Base-by-base conservation (phyloP, 2,113 vertebrate genomes). In the Petrocephalus zakoni region DNA sequence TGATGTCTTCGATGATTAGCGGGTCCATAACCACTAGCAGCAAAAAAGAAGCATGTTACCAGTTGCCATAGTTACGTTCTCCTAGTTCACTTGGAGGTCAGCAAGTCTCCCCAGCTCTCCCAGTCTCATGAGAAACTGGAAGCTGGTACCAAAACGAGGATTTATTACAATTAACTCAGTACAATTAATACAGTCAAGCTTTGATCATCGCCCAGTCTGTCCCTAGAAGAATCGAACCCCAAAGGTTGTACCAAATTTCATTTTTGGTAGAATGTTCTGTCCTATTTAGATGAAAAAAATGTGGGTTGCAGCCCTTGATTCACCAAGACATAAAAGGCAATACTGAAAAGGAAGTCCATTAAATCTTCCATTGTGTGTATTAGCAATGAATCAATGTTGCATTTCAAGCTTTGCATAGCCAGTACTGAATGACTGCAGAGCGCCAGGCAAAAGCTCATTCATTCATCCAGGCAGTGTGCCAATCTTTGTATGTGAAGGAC, bases 81-180 rank as follows among this genome's bases (percentile, higher is more conserved):
- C 68, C 88, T 22, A 87, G 94, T 95, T 96, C 93, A 94, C 52
- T 84, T 87, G 25, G 83, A 94, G 95, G 94, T 95, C 94, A 95
- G 89, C 90, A 91, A 92, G 94, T 89, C 87, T 91, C 75, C 52
- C 83, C 25, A 34, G 86, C 87, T 42, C 88, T 78, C 61, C 83
- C 9, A 55, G 82, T 46, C n/a, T 81, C 15, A 86, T 81, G 25
- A 81, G 84, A 46, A 29, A 21, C 47, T 72, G 4, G 4, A 2
- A 51, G 15, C 42, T 83, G 7, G 4, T 53, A 52, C 55, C 84
- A 55, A 72, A 52, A 49, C 22, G 78, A 46, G 22, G 58, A 64
- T 78, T 34, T 42, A 42, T 4, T 78, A 42, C 13, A 37, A 75
- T 75, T 37, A 37, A 37, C 15, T 7, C 15, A 19, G 15, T 42